Conservation (phyloP, 2,797 vertebrate species). For the Anas flavirostris region DNA sequence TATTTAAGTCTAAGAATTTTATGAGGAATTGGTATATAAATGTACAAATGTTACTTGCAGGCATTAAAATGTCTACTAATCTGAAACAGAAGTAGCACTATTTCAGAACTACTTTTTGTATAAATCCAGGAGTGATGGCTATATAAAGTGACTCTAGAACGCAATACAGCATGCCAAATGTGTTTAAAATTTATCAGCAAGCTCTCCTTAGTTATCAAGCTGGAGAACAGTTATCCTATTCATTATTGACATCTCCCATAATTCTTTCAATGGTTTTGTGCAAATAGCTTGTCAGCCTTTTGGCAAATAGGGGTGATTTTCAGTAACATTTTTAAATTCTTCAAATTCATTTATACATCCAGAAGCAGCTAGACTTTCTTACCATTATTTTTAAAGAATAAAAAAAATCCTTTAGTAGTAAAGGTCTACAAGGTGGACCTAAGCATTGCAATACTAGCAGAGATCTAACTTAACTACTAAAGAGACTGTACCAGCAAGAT, state of each 20-base stretch:
- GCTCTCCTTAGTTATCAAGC: slow-evolving; percentile 27
- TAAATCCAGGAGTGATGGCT: not conserved
- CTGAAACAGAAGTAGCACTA: not conserved
- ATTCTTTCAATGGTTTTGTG: slow-evolving; percentile 31
- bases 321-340: slow-evolving; percentile 41
- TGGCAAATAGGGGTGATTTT: slow-evolving; percentile 50
- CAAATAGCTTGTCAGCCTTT: slow-evolving; percentile 58
- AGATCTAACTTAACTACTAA: not conserved
- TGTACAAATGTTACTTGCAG: not conserved
- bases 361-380: slow-evolving; percentile 37
- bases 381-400: slow-evolving; percentile 21
- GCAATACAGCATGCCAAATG: not conserved
- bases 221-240: slow-evolving; percentile 42
- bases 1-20: not conserved
- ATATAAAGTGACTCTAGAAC: not conserved
- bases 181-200: slow-evolving; percentile 38
- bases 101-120: not conserved
- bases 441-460: not conserved
- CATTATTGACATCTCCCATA: slow-evolving; percentile 53
- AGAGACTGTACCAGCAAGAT: not conserved
- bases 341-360: slow-evolving; percentile 49
- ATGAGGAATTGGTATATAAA: not conserved
- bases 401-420: not conserved
- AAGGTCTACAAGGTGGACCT: not conserved
- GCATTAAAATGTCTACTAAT: not conserved